phyloP scores from a whole-genome alignment of 2,888 invertebrate genomes.

The Aplocera efformata region DNA sequence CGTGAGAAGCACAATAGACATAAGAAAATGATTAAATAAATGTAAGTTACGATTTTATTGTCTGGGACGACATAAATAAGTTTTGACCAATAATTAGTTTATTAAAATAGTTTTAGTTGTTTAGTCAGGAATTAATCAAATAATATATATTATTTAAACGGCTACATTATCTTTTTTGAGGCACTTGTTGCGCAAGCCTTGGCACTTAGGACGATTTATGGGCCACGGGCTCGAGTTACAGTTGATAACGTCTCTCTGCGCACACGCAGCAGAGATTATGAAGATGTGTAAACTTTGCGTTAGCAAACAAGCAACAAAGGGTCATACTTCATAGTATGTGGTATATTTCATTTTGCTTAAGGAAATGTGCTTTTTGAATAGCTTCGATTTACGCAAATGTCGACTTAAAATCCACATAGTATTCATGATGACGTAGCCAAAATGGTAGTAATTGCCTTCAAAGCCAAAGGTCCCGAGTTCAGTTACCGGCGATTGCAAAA shows the following conservation, averaged over 20 bases:
- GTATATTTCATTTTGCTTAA: too few relatives aligned
- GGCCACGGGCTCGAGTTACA: slow-evolving; percentile 64
- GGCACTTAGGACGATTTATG: slow-evolving; percentile 67
- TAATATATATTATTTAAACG: slow-evolving; percentile 2
- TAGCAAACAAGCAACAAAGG: slow-evolving; percentile 48
- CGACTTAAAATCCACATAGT: slow-evolving; percentile 9
- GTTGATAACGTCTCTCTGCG: slow-evolving; percentile 65
- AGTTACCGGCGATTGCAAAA: too few relatives aligned
- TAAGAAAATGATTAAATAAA: too few relatives aligned
- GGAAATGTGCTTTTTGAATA: slow-evolving; percentile 8
- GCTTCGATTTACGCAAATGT: slow-evolving; percentile 9
- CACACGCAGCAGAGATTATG: slow-evolving; percentile 47
- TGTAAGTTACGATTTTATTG: too few relatives aligned
- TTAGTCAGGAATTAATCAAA: too few relatives aligned
- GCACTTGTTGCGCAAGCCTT: slow-evolving; percentile 70
- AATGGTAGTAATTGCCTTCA: too few relatives aligned
- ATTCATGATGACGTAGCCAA: too few relatives aligned
- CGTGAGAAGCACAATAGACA: slow-evolving; percentile 5
- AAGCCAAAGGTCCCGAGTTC: too few relatives aligned
- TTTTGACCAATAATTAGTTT: too few relatives aligned
- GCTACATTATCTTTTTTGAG: slow-evolving; percentile 47
- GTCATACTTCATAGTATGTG: slow-evolving; percentile 8
- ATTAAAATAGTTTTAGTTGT: too few relatives aligned
- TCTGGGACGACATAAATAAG: too few relatives aligned
- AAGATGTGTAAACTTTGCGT: slow-evolving; percentile 48